Conservation (phyloP, 1,140 invertebrate genomes). For the Cotesia typhae region DNA sequence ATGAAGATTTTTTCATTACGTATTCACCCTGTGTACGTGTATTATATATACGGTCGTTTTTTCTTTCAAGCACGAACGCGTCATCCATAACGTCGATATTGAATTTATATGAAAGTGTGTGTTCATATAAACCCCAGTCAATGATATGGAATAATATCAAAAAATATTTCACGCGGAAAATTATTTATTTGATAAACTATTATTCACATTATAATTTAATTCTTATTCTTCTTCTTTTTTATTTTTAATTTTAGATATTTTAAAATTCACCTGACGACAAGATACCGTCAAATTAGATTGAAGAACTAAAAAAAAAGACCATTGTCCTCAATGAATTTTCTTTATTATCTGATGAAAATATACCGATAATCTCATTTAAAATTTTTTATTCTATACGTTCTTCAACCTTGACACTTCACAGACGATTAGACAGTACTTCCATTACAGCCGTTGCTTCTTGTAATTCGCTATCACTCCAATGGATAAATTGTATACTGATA, state of each 20-base stretch:
- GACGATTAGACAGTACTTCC: conserved; percentile 35
- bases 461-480: conserved; percentile 9
- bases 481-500: neutral
- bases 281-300: neutral
- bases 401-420: conserved; percentile 39
- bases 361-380: conserved; percentile 27
- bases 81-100: neutral
- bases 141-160: conserved; percentile 6
- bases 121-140: neutral
- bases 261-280: no score
- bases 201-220: no score
- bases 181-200: no score
- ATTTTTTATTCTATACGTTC: conserved; percentile 37
- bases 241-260: no score
- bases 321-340: neutral
- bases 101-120: neutral
- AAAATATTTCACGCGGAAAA: neutral
- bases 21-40: no score
- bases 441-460: conserved; percentile 28
- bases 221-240: no score
- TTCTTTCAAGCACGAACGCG: conserved; percentile 2
- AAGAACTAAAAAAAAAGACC: neutral
- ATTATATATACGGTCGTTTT: neutral
- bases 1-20: no score
- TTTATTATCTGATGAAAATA: conserved; percentile 10